Conservation (phyloP, 2,888 invertebrate species). For the Phlogophora meticulosa region DNA sequence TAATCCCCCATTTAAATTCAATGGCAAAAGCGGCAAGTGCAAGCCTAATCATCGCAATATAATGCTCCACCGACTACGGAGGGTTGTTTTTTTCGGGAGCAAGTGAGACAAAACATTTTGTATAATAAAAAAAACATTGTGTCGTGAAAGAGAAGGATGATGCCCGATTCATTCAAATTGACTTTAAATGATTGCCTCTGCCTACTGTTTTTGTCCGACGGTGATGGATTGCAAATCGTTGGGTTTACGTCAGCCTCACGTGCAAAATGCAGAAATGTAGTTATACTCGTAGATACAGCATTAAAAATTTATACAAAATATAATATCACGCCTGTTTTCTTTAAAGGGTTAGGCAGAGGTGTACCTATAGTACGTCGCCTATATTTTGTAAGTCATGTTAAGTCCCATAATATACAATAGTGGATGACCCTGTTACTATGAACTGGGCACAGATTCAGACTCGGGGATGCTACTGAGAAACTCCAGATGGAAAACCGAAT, state of each 20-base stretch:
- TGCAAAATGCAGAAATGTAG: slow-evolving; percentile 45
- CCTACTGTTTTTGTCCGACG: slow-evolving; percentile 84
- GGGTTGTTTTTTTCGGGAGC: slow-evolving; percentile 83
- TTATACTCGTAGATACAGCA: neutral
- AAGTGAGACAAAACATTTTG: slow-evolving; percentile 70
- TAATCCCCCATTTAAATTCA: slow-evolving; percentile 91
- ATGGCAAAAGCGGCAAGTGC: slow-evolving; percentile 88
- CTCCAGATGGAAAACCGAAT: too few species aligned
- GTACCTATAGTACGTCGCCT: too few species aligned
- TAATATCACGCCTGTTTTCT: too few species aligned
- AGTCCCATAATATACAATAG: too few species aligned
- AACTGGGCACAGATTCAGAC: too few species aligned
- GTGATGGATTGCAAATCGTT: slow-evolving; percentile 89
- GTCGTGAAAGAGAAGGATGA: slow-evolving; percentile 72
- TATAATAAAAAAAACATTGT: slow-evolving; percentile 59
- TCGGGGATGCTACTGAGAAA: too few species aligned
- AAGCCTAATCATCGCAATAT: slow-evolving; percentile 90
- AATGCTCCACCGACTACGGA: slow-evolving; percentile 85
- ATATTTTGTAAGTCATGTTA: too few species aligned
- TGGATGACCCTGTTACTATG: too few species aligned
- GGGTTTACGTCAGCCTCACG: slow-evolving; percentile 75
- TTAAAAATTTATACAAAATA: too few species aligned
- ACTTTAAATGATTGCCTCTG: slow-evolving; percentile 89
- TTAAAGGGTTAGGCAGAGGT: too few species aligned
- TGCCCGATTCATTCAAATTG: slow-evolving; percentile 86